These are phyloP conservation scores for Trochalopteron elliotii DNA, from an alignment of 2,113 vertebrate species.

Conservation along the genomic window DNA sequence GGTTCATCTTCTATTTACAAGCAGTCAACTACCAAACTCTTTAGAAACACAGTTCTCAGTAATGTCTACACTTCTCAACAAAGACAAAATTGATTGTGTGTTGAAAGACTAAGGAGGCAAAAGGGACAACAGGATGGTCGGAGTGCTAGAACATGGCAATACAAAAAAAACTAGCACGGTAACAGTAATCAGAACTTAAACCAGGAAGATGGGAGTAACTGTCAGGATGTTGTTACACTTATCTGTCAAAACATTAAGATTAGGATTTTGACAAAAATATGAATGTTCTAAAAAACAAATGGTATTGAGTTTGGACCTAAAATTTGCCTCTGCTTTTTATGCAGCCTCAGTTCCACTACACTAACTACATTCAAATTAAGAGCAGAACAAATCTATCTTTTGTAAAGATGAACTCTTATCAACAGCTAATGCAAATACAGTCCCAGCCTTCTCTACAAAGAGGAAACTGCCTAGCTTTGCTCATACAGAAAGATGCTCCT, in stretches of 20 bases:
- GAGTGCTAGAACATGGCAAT: background rate
- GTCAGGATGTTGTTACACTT: background rate
- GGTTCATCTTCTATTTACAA: background rate
- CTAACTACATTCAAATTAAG: background rate
- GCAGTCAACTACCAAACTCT: background rate
- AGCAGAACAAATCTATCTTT: background rate
- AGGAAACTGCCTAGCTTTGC: background rate
- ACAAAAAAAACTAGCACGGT: background rate
- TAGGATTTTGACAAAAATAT: background rate
- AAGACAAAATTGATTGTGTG: fast-evolving
- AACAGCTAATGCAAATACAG: background rate
- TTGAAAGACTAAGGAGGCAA: background rate
- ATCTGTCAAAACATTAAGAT: background rate
- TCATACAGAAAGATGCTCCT: background rate
- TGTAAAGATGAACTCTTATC: background rate
- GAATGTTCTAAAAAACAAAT: background rate
- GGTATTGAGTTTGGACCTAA: background rate
- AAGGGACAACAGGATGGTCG: fast-evolving
- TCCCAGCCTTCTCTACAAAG: background rate
- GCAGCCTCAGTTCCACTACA: background rate
- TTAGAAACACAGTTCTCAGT: background rate
- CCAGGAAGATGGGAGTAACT: background rate
- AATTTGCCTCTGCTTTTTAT: background rate
- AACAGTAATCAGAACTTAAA: background rate
- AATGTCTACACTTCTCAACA: background rate